Base-by-base conservation (phyloP, 2,113 vertebrate species). In the Suncus etruscus region DNA sequence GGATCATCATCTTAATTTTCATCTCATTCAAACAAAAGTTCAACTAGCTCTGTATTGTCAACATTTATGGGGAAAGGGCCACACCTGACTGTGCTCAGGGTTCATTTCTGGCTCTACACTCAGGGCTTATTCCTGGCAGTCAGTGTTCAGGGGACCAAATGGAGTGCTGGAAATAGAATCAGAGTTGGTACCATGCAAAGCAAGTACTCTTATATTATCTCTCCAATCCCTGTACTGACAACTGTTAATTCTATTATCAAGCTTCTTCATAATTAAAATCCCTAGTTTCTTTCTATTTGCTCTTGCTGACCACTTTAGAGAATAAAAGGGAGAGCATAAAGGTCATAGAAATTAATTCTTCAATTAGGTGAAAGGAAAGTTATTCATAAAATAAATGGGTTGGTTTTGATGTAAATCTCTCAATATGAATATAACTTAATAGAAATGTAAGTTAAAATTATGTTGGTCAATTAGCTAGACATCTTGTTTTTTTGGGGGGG, bases 251-350 rank as follows among this genome's bases (percentile, higher is more conserved):
- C 31, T 75, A 75, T 75, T 77, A 61, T 65, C 58, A 89, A 63
- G 11, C 79, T 78, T 91, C 48, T 72, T 10, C 2, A 54, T 76
- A 83, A 73, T 61, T 91, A 10, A 65, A 51, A 69, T 68, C 15
- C 68, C 12, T 29, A 18, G 27, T 32, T 91, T 83, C 31, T 32
- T 91, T 83, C 31, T 86, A 65, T 6, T 24, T 90, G 73, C 27
- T 83, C 73, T 45, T 69, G 10, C 45, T 69, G 12, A 2, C 87
- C 12, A 79, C 76, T 93, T 83, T 84, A 90, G 63, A 86, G 65
- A 91, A 50, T 69, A 29, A 83, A n/a, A 90, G 16, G 31, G 31
- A 65, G 24, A 82, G 80, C 83, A 32, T 39, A 89, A 83, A 93
- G 47, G 20, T 72, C 5, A 39, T 12, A 82, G 48, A 83, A 93